Evolutionary conservation across 2,113 vertebrate species (phyloP).

Genomic region (Telmatochromis sp.): DNA sequence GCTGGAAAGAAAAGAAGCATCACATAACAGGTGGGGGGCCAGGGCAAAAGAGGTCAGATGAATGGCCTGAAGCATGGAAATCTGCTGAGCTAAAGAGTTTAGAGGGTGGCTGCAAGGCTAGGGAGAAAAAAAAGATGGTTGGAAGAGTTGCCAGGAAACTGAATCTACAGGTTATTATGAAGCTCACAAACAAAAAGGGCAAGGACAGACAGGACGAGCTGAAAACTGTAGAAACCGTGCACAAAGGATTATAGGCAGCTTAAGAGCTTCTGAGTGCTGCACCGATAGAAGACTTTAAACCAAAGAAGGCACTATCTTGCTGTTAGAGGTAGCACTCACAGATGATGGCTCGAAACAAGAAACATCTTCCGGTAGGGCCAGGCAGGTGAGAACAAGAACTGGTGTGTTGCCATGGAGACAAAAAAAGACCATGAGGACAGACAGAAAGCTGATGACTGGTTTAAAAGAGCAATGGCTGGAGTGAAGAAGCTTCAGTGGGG

Average conservation of each 20-base stretch:
- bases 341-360: background rate
- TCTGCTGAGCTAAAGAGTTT: background rate
- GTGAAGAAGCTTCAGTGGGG: background rate
- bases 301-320: background rate
- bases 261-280: background rate
- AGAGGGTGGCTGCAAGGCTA: background rate
- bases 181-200: background rate
- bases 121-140: background rate
- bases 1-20: background rate
- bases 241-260: background rate
- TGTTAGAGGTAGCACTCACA: background rate
- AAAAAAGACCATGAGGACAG: background rate
- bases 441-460: background rate
- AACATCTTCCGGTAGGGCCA: background rate
- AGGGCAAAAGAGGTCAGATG: background rate
- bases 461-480: background rate
- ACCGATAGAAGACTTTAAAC: background rate
- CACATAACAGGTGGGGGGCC: background rate
- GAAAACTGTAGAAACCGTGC: background rate
- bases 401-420: background rate
- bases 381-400: background rate
- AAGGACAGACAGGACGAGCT: background rate
- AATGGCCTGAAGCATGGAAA: background rate
- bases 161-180: background rate
- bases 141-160: background rate